A percentile compares a stretch with the other conserved stretches of the same genome.
Conservation (phyloP, 2,113 vertebrate genomes). For the Plestiodon gilberti region DNA sequence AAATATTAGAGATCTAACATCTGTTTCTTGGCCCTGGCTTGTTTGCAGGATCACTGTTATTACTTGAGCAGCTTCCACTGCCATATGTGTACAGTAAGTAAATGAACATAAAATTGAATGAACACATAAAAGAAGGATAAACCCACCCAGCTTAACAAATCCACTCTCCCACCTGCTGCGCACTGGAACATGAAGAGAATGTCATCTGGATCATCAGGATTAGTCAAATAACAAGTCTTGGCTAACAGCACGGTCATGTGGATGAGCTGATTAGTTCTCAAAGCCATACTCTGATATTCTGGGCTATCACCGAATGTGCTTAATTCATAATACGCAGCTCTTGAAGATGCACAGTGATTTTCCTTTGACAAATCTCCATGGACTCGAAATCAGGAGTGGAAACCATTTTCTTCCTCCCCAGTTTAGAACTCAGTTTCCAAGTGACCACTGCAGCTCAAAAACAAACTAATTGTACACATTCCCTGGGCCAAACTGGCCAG, state of each 20-base stretch:
- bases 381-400: slow-evolving; percentile 44
- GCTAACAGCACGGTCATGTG: slow-evolving; percentile 52
- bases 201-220: slow-evolving; percentile 64
- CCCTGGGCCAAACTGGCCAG: background rate
- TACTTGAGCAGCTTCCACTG: slow-evolving; percentile 57
- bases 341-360: slow-evolving; percentile 41
- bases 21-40: slow-evolving; percentile 45
- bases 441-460: background rate
- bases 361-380: slow-evolving; percentile 41
- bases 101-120: slow-evolving; percentile 70
- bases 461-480: background rate
- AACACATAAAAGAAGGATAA: slow-evolving; percentile 71
- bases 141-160: slow-evolving; percentile 65
- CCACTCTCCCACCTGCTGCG: slow-evolving; percentile 63
- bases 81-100: slow-evolving; percentile 69
- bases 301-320: slow-evolving; percentile 7
- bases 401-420: slow-evolving; percentile 13
- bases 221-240: slow-evolving; percentile 69
- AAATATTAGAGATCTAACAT: slow-evolving; percentile 35
- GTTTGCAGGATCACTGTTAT: slow-evolving; percentile 50
- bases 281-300: slow-evolving; percentile 41
- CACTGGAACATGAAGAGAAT: slow-evolving; percentile 62
- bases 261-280: slow-evolving; percentile 54
- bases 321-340: slow-evolving; percentile 39
- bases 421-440: background rate